phyloP scores from a whole-genome alignment of 1,140 invertebrate genomes.

The Reticulitermes speratus region DNA sequence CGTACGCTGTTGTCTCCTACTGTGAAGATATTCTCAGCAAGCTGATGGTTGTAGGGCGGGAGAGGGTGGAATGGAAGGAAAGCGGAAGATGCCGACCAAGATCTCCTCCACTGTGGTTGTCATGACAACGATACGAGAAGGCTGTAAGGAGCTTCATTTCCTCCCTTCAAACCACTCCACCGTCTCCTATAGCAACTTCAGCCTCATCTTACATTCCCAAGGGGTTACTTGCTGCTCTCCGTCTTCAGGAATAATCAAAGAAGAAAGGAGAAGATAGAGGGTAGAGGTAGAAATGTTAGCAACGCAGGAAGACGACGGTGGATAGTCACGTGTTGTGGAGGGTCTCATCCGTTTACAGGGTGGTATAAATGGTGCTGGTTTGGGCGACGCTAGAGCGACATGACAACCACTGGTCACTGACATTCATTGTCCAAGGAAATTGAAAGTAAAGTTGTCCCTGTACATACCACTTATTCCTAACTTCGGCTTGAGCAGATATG shows the following conservation, averaged over 20 bases:
- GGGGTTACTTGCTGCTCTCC: background rate
- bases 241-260: constrained; percentile 12
- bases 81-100: constrained; percentile 5
- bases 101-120: constrained; percentile 12
- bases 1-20: background rate
- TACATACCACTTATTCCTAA: too few relatives aligned
- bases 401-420: too few relatives aligned
- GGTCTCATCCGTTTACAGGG: background rate
- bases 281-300: background rate
- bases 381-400: too few relatives aligned
- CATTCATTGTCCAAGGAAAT: too few relatives aligned
- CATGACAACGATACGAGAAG: constrained; percentile 5
- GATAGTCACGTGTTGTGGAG: background rate
- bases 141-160: constrained; percentile 18
- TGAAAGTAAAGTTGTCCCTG: too few relatives aligned
- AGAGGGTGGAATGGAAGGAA: background rate
- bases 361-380: too few relatives aligned
- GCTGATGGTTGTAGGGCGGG: background rate
- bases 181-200: background rate
- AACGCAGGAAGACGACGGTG: background rate
- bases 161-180: constrained; percentile 1
- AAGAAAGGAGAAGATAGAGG: background rate
- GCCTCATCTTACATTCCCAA: constrained; percentile 3
- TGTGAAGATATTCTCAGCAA: constrained; percentile 8
- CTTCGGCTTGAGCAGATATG: too few relatives aligned